A percentile compares a stretch with the other conserved stretches of the same genome.
Conservation (phyloP, 2,113 vertebrate species). For the Pteronura brasiliensis region DNA sequence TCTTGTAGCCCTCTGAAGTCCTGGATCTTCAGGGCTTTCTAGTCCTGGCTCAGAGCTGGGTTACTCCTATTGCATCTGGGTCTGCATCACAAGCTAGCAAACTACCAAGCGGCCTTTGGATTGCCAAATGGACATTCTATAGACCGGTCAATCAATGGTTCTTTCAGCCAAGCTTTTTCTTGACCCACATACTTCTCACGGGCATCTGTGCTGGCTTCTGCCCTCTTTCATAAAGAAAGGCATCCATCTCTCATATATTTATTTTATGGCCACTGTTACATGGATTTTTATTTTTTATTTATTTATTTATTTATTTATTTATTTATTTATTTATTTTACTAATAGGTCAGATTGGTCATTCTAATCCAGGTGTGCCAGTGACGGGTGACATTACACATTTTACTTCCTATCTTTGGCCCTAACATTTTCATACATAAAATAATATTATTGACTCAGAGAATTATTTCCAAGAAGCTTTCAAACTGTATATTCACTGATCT, state of each 20-base stretch:
- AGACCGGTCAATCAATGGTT: neutral
- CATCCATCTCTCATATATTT: neutral
- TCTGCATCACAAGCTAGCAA: neutral
- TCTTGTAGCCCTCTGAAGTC: neutral
- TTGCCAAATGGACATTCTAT: neutral
- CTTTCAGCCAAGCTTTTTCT: neutral
- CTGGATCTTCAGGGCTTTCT: neutral
- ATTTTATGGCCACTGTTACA: neutral
- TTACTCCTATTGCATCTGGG: neutral
- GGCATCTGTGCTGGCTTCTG: neutral
- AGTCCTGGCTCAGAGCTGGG: neutral
- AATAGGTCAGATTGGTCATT: neutral
- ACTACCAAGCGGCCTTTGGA: neutral
- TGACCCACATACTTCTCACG: neutral
- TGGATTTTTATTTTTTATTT: neutral
- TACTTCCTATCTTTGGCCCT: neutral
- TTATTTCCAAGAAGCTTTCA: neutral
- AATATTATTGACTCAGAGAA: neutral
- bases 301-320: neutral
- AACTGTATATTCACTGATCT: neutral
- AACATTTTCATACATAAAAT: neutral
- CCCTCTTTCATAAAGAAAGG: neutral
- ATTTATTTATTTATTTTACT: neutral
- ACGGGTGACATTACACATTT: neutral
- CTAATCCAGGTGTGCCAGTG: neutral